Evolutionary conservation across 35 echinoderm and acorn worm species (phyloP), one percentile per base, ranked within the genome.

Genomic region (Apostichopus japonicus): DNA sequence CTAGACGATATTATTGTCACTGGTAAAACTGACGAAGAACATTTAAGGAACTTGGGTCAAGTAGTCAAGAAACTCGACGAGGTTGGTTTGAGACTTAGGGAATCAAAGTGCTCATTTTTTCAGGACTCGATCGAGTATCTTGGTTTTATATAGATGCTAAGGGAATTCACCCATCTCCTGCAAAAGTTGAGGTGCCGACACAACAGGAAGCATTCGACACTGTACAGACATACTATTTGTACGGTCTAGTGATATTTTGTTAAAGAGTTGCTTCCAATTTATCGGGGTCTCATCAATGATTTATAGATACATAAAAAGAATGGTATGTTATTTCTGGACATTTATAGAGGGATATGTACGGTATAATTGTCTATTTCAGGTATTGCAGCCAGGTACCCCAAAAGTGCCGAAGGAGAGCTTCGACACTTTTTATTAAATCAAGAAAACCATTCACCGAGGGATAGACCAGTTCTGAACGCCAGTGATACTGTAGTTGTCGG

Each of bases 51-150:
- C 73, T 23, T 94, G 10, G 87, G 90, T 10, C 3, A 13, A n/a
- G 93, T 94, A 14, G 61, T 90, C 13, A 67, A 89, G 19, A 81
- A 76, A 58, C 54, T 94, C 4, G 22, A 21, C 2, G 33, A 94
- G 11, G 52, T 19, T 90, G 93, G 93, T 8, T 55, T 94, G 24
- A 71, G 77, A 10, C 73, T 94, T 57, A 94, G 90, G 16, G 24
- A 51, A 24, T 62, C 72, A 8, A 94, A 94, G n/a, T 79, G 86
- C 52, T 53, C 23, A 79, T 79, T 79, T 25, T 79, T 79, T 52
- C 33, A 5, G 13, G 77, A 79, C 17, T 19, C 24, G 5, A 52
- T 6, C 33, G 77, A 79, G 33, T 86, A 86, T 53, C 13, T 81
- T 5, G 79, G 79, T 16, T 14, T 81, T 81, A 14, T 86, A 9